Base-by-base conservation (phyloP, 1,140 invertebrate species). In the Sycobia sp. region DNA sequence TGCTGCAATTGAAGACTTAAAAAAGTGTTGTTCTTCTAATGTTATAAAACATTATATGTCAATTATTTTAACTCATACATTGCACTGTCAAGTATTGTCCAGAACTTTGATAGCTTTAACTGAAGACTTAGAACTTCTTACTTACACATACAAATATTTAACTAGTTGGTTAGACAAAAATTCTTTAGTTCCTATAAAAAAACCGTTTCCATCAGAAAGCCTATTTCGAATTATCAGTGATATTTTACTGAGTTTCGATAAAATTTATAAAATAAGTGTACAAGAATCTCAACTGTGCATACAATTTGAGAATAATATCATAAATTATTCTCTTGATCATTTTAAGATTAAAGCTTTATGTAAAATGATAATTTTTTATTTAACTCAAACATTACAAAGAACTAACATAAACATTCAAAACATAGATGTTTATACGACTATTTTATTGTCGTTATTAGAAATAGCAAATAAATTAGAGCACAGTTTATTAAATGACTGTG, bases 41-140 rank as follows among this genome's bases (percentile, higher is more conserved):
- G 18, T 59, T 4, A 27, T 75, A n/a, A n/a, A 62, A 18, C 18
- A 56, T 27, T 78, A 74, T 47, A 14, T 80, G 10, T 69, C 70
- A 14, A 66, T 69, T 16, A 55, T 80, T 20, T 69, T 73, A 10
- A 29, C 67, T 5, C 67, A 80, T 39, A 71, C 71, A 14, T 64
- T 81, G 7, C 77, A 82, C 61, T 72, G 67, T 56, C 79, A 81
- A 71, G 65, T 71, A n/a, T 64, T 62, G 4, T 69, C 72, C 4
- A 64, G 67, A 22, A 32, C 66, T 57, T 71, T 82, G 5, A 66
- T 72, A 27, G 7, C 69, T 29, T 47, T 81, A 5, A 16, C 64
- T 18, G 27, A 56, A 27, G 61, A 72, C 38, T 53, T 75, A 7
- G n/a, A 63, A n/a, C 66, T 74, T 14, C 67, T 66, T 20, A 11